phyloP scores from a whole-genome alignment of 1,140 invertebrate genomes.

The Aphidius ervi region DNA sequence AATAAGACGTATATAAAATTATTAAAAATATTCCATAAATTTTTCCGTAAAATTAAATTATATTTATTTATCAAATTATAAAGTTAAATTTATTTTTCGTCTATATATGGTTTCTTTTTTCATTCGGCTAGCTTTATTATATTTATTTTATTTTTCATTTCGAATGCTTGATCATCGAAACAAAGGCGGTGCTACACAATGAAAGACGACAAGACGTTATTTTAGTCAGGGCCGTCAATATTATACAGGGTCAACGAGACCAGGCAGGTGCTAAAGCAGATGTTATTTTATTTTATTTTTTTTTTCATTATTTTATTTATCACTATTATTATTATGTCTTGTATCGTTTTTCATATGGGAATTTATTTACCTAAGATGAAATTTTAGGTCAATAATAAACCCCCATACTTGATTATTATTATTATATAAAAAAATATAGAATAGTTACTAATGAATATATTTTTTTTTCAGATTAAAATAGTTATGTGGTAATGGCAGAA shows the following conservation, averaged over 20 bases:
- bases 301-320: not conserved
- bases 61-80: too few species aligned
- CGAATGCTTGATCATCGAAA: slow-evolving; percentile 4
- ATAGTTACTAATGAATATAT: slow-evolving; percentile 5
- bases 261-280: slow-evolving; percentile 18
- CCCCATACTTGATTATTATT: not conserved
- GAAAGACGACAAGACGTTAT: not conserved
- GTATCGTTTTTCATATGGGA: too few species aligned
- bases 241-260: slow-evolving; percentile 4
- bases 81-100: too few species aligned
- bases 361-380: too few species aligned
- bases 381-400: not conserved
- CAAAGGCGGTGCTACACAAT: not conserved
- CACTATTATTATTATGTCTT: not conserved
- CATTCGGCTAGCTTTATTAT: not conserved
- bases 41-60: too few species aligned
- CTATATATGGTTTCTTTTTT: too few species aligned
- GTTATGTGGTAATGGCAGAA: slow-evolving; percentile 44
- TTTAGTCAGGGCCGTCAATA: slow-evolving; percentile 8
- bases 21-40: too few species aligned
- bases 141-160: slow-evolving; percentile 2
- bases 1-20: too few species aligned
- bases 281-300: slow-evolving; percentile 4
- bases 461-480: slow-evolving; percentile 29
- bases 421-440: not conserved